phyloP scores from a whole-genome alignment of 2,113 vertebrate species.

The Hippotragus niger region DNA sequence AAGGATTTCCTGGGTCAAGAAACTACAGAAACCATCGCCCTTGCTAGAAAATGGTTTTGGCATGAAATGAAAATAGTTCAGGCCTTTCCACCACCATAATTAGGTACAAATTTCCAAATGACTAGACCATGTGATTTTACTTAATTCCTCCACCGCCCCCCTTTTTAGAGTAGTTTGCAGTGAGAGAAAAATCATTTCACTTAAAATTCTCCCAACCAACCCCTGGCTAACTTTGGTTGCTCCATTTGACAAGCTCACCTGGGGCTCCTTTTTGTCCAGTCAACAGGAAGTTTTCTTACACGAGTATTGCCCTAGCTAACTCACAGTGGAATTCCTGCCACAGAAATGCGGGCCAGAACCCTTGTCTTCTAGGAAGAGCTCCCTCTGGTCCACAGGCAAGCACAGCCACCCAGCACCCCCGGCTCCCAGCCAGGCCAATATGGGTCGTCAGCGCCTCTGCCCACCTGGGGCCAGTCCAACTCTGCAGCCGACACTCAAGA shows the following conservation, averaged over 20 bases:
- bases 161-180: background rate
- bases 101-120: constrained; percentile 72
- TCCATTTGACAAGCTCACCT: background rate
- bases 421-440: background rate
- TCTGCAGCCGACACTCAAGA: accelerated
- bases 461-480: background rate
- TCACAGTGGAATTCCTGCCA: background rate
- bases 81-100: constrained; percentile 63
- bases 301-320: background rate
- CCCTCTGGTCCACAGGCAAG: background rate
- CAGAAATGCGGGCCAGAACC: background rate
- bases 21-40: constrained; percentile 49
- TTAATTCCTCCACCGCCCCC: background rate
- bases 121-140: constrained; percentile 61
- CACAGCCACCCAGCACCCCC: background rate
- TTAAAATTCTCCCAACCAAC: background rate
- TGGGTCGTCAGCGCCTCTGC: background rate
- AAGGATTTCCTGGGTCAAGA: constrained; percentile 71
- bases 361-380: background rate
- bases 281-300: no score
- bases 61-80: constrained; percentile 56
- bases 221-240: background rate
- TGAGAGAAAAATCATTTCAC: background rate
- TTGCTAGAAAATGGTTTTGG: constrained; percentile 59
- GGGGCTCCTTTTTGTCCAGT: background rate